Evolutionary conservation across 2,888 invertebrate genomes (phyloP), one percentile per base, ranked within the genome.

Genomic region (Noctua janthina): DNA sequence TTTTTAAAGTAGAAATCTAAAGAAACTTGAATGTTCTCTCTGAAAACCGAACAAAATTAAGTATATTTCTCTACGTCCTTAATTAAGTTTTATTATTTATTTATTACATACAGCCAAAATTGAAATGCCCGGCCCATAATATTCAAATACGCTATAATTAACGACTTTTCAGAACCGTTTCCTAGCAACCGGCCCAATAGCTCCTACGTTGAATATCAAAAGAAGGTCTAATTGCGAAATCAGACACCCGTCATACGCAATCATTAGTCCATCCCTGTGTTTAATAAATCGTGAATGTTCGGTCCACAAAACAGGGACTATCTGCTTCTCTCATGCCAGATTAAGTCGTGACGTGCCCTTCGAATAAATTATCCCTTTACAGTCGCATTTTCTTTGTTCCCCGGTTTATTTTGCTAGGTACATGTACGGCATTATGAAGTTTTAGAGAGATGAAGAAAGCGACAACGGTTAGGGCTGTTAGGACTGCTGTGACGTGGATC

Each of bases 331-430:
- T 90, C 89, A 86, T 87, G 83, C 85, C 85, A 88, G 88, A 91
- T 90, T 87, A 89, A 87, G 84, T 74, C 74, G 79, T 78, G 81
- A 77, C 87, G 79, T 84, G 86, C 87, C 91, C 85, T 84, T 88
- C 84, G 94, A 93, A 94, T 95, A 94, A 93, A 94, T 94, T 94
- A 94, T 93, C 92, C 91, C 88, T 87, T 82, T 89, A 87, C 84
- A 86, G 80, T 86, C 90, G 84, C 78, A 67, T 75, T 90, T 92
- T 92, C 94, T 94, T 94, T 94, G 94, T 94, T 92, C 90, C 88
- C 81, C 85, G 83, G 88, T 91, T 89, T 91, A 90, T 91, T 91
- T 90, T 86, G 83, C n/a, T 85, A 83, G 87, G 81, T 91, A 89
- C 92, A 89, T 90, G 85, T 83, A 39, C 15, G 86, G 87, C 81